These are phyloP conservation scores for Netelia inedita DNA, from an alignment of 2,888 invertebrate genomes.

Conservation along the genomic window DNA sequence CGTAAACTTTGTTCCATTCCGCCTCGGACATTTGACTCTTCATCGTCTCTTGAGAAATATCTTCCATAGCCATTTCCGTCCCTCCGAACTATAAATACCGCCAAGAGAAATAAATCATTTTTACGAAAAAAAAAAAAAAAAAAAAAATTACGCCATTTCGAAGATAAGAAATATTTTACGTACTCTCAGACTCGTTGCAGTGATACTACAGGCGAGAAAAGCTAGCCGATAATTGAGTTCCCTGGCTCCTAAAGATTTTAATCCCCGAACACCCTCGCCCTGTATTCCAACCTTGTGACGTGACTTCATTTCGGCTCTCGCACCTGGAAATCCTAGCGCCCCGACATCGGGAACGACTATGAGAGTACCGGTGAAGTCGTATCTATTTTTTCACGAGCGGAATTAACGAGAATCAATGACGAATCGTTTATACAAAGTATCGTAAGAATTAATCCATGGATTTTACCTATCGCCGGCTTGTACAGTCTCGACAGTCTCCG, in stretches of 20 bases:
- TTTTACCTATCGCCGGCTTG: constrained; percentile 92
- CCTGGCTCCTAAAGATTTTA: constrained; percentile 94
- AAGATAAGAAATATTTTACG: constrained; percentile 49
- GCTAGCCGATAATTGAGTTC: constrained; percentile 96
- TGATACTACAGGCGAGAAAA: constrained; percentile 97
- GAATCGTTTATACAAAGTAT: neutral
- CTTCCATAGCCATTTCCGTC: constrained; percentile 93
- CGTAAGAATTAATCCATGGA: constrained; percentile 77
- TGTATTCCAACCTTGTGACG: constrained; percentile 90
- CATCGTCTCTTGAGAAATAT: constrained; percentile 96
- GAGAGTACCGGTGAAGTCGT: constrained; percentile 87
- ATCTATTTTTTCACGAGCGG: constrained; percentile 70
- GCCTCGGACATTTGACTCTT: constrained; percentile 97
- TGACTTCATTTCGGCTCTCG: constrained; percentile 92
- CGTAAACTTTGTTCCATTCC: constrained; percentile 98
- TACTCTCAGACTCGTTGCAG: constrained; percentile 92
- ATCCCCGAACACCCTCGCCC: constrained; percentile 94
- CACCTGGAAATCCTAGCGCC: constrained; percentile 93
- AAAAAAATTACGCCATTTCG: neutral
- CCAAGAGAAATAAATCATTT: constrained; percentile 24
- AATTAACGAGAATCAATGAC: neutral
- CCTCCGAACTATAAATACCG: constrained; percentile 90
- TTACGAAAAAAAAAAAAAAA: constrained; percentile 4
- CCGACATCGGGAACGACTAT: constrained; percentile 99
- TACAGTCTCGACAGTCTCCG: constrained; percentile 98